These are phyloP conservation scores for Pegoplata infirma DNA, from an alignment of 2,888 invertebrate genomes.

Conservation along the genomic window DNA sequence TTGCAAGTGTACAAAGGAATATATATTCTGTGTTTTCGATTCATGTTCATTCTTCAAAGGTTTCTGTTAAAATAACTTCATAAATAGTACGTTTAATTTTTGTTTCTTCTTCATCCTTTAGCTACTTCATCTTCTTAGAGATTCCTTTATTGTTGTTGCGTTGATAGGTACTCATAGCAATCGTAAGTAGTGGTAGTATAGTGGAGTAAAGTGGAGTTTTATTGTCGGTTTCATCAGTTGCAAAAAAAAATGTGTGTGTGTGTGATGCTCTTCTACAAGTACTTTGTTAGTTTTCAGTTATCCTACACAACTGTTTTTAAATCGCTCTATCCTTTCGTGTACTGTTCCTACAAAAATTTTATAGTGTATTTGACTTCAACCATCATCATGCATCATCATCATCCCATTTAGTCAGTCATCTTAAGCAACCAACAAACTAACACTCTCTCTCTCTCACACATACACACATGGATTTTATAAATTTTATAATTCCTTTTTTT, in stretches of 20 bases:
- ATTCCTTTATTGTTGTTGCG: not conserved
- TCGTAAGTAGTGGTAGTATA: not conserved
- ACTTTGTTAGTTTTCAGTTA: not conserved
- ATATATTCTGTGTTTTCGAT: not conserved
- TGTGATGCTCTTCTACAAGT: not conserved
- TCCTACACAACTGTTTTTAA: not conserved
- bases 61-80: constrained; percentile 1
- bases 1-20: not conserved
- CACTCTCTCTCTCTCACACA: not conserved
- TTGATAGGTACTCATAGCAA: not conserved
- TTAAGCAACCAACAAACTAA: not conserved
- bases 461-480: constrained; percentile 2
- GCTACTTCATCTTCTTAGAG: not conserved
- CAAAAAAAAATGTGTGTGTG: not conserved
- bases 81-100: constrained; percentile 9
- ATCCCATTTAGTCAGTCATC: not conserved
- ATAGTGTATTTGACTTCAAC: not conserved
- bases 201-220: not conserved
- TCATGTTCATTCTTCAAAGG: constrained; percentile 18
- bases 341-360: not conserved
- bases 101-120: not conserved
- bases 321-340: not conserved
- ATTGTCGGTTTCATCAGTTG: not conserved
- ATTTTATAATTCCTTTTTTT: constrained; percentile 3
- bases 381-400: not conserved